These are phyloP conservation scores for Ptychoptera contaminata DNA, from an alignment of 2,888 invertebrate species.

Conservation along the genomic window DNA sequence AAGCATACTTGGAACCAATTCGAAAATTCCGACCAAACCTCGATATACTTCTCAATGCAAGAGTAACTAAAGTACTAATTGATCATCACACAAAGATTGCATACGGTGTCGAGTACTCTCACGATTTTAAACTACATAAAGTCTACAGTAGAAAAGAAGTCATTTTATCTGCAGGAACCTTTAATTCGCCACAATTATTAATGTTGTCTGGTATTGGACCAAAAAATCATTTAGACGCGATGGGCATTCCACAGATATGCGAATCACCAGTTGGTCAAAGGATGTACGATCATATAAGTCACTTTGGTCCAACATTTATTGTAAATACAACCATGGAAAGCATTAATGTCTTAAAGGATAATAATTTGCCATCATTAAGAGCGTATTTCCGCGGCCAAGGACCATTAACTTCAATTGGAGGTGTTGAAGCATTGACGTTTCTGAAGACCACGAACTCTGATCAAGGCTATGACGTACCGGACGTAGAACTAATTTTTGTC, in stretches of 20 bases:
- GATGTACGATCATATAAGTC: slow-evolving; percentile 36
- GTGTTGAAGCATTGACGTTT: slow-evolving; percentile 49
- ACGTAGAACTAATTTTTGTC: slow-evolving; percentile 47
- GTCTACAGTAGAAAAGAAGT: slow-evolving; percentile 60
- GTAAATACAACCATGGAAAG: slow-evolving; percentile 23
- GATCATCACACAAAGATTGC: slow-evolving; percentile 44
- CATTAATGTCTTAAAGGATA: slow-evolving; percentile 7
- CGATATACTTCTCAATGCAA: slow-evolving; percentile 42
- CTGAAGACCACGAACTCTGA: slow-evolving; percentile 40
- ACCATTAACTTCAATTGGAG: slow-evolving; percentile 39
- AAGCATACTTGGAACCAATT: slow-evolving; percentile 41
- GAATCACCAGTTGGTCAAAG: slow-evolving; percentile 49
- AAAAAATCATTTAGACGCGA: slow-evolving; percentile 33
- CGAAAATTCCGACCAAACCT: slow-evolving; percentile 41
- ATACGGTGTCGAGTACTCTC: slow-evolving; percentile 49
- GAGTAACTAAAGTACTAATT: slow-evolving; percentile 48
- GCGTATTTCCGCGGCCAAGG: slow-evolving; percentile 26
- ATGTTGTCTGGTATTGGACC: slow-evolving; percentile 69
- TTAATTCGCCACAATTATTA: slow-evolving; percentile 77
- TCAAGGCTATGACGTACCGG: slow-evolving; percentile 43
- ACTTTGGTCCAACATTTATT: slow-evolving; percentile 26
- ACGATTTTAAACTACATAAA: slow-evolving; percentile 32
- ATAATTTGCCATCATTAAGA: slow-evolving; percentile 2
- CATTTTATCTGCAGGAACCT: slow-evolving; percentile 70
- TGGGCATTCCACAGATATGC: slow-evolving; percentile 39